Evolutionary conservation across 2,888 invertebrate species (phyloP).

Genomic region (Drosophila limbata): DNA sequence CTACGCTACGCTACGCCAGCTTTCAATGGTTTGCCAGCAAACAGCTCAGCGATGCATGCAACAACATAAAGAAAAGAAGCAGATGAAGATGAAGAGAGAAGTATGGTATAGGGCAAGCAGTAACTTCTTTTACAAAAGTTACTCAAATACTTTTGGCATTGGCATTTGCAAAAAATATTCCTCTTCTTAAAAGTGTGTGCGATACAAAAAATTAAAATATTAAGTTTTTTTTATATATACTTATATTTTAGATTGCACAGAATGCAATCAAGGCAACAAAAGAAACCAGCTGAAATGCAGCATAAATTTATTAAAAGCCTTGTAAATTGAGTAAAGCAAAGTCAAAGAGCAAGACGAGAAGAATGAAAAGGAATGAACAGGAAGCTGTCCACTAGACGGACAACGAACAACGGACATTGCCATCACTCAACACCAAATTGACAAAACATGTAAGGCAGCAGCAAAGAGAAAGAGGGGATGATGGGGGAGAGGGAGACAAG

Average conservation of each 20-base stretch:
- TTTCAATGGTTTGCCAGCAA: constrained; percentile 21
- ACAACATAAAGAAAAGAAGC: constrained; percentile 5
- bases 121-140: constrained; percentile 15
- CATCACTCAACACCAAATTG: constrained; percentile 73
- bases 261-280: constrained; percentile 24
- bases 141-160: constrained; percentile 22
- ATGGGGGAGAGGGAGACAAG: constrained; percentile 34
- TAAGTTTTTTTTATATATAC: neutral
- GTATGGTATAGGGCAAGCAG: neutral
- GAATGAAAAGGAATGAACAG: constrained; percentile 7
- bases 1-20: constrained; percentile 14
- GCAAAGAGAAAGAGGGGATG: neutral
- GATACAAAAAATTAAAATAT: constrained; percentile 2
- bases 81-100: neutral
- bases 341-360: constrained; percentile 29
- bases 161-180: constrained; percentile 16
- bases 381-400: constrained; percentile 27
- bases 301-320: constrained; percentile 49
- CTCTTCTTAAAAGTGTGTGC: neutral
- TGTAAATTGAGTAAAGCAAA: constrained; percentile 37
- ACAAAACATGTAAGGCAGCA: constrained; percentile 60
- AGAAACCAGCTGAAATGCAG: constrained; percentile 27
- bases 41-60: constrained; percentile 29
- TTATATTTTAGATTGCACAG: constrained; percentile 8
- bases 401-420: constrained; percentile 33